Conservation (phyloP, 2,888 invertebrate genomes). For the Aromia moschata region DNA sequence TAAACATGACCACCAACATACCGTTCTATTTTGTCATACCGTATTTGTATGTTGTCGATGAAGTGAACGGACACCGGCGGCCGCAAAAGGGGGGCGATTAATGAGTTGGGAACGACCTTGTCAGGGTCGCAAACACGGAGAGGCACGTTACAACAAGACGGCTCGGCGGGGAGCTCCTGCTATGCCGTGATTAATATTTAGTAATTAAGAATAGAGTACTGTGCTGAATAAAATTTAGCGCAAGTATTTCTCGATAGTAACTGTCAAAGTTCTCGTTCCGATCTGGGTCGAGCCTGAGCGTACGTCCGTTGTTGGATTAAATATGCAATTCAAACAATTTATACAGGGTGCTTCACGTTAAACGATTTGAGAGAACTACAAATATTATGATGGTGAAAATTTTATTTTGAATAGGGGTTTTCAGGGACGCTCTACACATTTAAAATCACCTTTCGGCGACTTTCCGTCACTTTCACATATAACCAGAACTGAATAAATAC, state of each 20-base stretch:
- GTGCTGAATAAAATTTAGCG: constrained; percentile 17
- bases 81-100: constrained; percentile 25
- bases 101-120: constrained; percentile 62
- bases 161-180: constrained; percentile 13
- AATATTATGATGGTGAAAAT: too few species aligned
- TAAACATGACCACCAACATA: constrained; percentile 19
- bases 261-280: background rate
- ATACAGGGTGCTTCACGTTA: too few species aligned
- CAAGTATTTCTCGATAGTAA: constrained; percentile 15
- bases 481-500: too few species aligned
- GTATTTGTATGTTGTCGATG: constrained; percentile 14
- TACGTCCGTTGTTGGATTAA: background rate
- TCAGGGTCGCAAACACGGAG: constrained; percentile 57
- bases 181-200: constrained; percentile 22
- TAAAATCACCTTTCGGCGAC: too few species aligned
- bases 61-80: constrained; percentile 20
- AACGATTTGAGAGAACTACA: too few species aligned
- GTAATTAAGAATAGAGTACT: constrained; percentile 11
- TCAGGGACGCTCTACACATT: too few species aligned
- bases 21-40: constrained; percentile 3
- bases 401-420: too few species aligned
- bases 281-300: background rate
- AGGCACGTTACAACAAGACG: constrained; percentile 12
- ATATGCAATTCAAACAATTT: background rate
- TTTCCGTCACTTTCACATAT: too few species aligned